Percentiles rank a stretch among this genome's conserved stretches.
phyloP scores from a whole-genome alignment of 2,113 vertebrate genomes.

The Fulmarus glacialis region DNA sequence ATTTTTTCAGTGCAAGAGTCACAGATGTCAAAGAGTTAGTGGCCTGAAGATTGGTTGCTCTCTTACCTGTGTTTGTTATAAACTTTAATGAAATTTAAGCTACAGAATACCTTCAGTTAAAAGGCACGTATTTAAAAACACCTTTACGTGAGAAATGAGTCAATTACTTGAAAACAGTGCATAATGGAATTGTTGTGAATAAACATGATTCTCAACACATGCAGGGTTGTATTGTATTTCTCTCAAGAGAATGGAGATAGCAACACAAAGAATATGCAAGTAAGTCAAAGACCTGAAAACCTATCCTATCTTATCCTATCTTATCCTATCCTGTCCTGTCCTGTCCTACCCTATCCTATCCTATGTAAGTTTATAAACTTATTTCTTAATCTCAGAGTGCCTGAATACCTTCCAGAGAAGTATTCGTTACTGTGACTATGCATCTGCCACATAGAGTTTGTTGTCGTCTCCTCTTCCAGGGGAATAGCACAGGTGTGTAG shows the following conservation, averaged over 20 bases:
- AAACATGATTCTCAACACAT: neutral
- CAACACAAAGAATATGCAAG: neutral
- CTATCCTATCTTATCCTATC: neutral
- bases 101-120: neutral
- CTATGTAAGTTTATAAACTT: neutral
- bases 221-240: neutral
- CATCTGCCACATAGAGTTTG: neutral
- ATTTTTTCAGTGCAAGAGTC: neutral
- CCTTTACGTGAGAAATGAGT: neutral
- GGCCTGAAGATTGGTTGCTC: neutral
- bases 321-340: too few species aligned
- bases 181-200: neutral
- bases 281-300: neutral
- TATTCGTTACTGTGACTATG: neutral
- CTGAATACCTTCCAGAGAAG: neutral
- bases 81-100: neutral
- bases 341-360: too few species aligned
- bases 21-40: neutral
- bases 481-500: neutral
- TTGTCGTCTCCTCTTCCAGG: neutral
- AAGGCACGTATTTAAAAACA: neutral
- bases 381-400: neutral
- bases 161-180: neutral
- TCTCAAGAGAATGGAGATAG: neutral
- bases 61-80: neutral